These are phyloP conservation scores for Proisotoma minuta DNA, from an alignment of 2,888 invertebrate genomes.

Conservation along the genomic window DNA sequence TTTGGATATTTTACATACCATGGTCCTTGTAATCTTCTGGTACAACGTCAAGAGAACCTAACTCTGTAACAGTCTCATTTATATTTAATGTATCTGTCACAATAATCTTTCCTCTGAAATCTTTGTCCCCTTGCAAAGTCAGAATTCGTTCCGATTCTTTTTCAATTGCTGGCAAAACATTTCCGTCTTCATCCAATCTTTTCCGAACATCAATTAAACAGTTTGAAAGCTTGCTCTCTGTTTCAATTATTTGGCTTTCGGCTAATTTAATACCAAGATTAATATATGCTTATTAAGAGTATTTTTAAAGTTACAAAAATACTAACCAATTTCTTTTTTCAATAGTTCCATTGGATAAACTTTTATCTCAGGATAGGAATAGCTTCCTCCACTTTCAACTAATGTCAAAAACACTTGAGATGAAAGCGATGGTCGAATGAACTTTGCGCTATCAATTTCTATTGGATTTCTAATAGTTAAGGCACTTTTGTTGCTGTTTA, in stretches of 20 bases:
- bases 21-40: neutral
- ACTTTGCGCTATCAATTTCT: constrained; percentile 7
- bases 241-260: constrained; percentile 13
- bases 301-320: neutral
- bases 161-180: neutral
- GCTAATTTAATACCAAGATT: neutral
- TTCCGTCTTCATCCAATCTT: neutral
- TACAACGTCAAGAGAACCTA: neutral
- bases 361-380: neutral
- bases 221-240: constrained; percentile 28
- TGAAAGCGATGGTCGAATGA: constrained; percentile 8
- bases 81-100: neutral
- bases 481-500: constrained; percentile 7
- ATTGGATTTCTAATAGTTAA: neutral
- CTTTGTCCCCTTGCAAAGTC: neutral
- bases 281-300: no score
- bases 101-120: neutral
- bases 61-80: neutral
- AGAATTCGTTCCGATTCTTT: neutral
- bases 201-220: constrained; percentile 18
- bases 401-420: neutral
- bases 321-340: constrained; percentile 4
- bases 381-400: neutral
- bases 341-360: constrained; percentile 17
- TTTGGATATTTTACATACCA: neutral